Evolutionary conservation across 30 jellyfish, hydroid and myxozoan species (phyloP).

Genomic region (Turritopsis dohrnii): DNA sequence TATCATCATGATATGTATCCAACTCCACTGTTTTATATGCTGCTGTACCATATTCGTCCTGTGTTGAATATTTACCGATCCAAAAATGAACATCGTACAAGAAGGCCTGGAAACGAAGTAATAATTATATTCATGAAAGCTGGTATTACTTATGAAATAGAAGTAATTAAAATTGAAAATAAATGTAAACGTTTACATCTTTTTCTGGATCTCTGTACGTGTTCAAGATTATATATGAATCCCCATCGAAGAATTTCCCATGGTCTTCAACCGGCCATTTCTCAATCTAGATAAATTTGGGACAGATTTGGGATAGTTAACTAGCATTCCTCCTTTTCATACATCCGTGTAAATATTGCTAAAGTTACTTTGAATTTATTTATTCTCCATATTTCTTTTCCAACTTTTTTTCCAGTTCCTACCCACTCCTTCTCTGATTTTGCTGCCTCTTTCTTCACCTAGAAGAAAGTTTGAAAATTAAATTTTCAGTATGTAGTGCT

Average conservation of each 20-base stretch:
- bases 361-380: slow-evolving; percentile 3
- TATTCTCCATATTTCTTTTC: slow-evolving; percentile 15
- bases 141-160: neutral
- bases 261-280: slow-evolving; percentile 72
- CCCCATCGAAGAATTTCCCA: slow-evolving; percentile 86
- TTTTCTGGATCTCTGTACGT: slow-evolving; percentile 57
- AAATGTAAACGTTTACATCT: neutral
- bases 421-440: slow-evolving; percentile 17
- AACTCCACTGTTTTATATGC: slow-evolving; percentile 94
- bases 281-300: neutral
- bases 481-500: neutral
- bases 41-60: slow-evolving; percentile 96
- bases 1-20: slow-evolving; percentile 86
- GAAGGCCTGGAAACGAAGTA: slow-evolving; percentile 41
- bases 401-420: slow-evolving; percentile 8
- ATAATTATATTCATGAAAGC: too few species aligned
- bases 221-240: slow-evolving; percentile 74
- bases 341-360: neutral
- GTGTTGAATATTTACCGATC: slow-evolving; percentile 81
- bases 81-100: slow-evolving; percentile 84
- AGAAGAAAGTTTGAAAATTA: neutral
- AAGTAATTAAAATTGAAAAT: too few species aligned
- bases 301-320: neutral
- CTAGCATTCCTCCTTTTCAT: neutral
- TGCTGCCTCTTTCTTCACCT: slow-evolving; percentile 27